These are phyloP conservation scores for Aphaenogaster rudis DNA, from an alignment of 1,140 invertebrate genomes.

Conservation along the genomic window DNA sequence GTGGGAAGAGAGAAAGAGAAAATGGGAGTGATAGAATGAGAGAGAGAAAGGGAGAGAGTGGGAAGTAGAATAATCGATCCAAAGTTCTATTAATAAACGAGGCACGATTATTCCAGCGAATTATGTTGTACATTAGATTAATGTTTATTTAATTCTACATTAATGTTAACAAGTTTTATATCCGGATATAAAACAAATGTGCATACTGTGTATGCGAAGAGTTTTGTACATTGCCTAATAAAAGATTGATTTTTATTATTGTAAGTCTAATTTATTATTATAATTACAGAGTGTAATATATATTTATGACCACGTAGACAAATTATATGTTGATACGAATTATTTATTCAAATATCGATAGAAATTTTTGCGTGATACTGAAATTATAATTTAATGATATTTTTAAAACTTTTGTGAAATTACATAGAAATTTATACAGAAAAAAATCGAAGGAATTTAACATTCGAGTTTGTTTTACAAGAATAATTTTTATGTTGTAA, in stretches of 20 bases:
- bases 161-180: slow-evolving; percentile 70
- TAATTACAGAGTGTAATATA: slow-evolving; percentile 3
- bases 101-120: slow-evolving; percentile 64
- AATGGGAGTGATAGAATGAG: slow-evolving; percentile 3
- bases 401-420: not conserved
- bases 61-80: slow-evolving; percentile 65
- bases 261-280: slow-evolving; percentile 1
- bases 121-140: slow-evolving; percentile 66
- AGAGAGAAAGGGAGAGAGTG: slow-evolving; percentile 14
- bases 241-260: slow-evolving; percentile 54
- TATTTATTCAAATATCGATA: not conserved
- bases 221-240: slow-evolving; percentile 72
- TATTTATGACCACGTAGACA: not conserved
- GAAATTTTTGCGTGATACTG: not conserved
- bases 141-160: slow-evolving; percentile 73
- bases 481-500: too few relatives aligned
- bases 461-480: too few relatives aligned
- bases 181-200: slow-evolving; percentile 63
- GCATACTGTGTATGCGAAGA: slow-evolving; percentile 80
- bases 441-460: not conserved
- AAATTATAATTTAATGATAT: slow-evolving; percentile 20
- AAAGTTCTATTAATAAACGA: slow-evolving; percentile 71
- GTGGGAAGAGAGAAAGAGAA: not conserved
- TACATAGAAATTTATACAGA: not conserved
- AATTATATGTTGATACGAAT: not conserved